Conservation (phyloP, 1,140 invertebrate genomes). For the Mamestra configurata region DNA sequence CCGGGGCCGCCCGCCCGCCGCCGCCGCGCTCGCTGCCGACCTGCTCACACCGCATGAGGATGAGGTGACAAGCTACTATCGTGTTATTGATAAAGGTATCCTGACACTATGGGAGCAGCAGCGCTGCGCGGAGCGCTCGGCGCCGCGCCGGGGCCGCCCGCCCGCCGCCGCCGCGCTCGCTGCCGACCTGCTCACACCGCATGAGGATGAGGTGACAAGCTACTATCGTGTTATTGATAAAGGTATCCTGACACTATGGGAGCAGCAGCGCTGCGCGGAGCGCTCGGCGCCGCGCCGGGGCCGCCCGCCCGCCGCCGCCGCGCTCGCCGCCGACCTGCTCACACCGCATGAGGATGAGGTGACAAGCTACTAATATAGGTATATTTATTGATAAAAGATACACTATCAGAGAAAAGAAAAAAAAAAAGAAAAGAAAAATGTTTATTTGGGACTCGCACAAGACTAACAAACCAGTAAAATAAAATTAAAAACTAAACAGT, state of each 20-base stretch:
- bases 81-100: too few relatives aligned
- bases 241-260: slow-evolving; percentile 91
- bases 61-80: slow-evolving; percentile 73
- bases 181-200: slow-evolving; percentile 89
- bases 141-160: slow-evolving; percentile 85
- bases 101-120: slow-evolving; percentile 91
- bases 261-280: slow-evolving; percentile 90
- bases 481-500: too few relatives aligned
- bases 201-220: slow-evolving; percentile 88
- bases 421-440: too few relatives aligned
- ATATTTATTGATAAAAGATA: too few relatives aligned
- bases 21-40: slow-evolving; percentile 88
- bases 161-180: slow-evolving; percentile 86
- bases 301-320: slow-evolving; percentile 78
- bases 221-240: too few relatives aligned
- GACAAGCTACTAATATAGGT: not conserved
- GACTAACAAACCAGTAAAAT: too few relatives aligned
- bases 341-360: slow-evolving; percentile 89
- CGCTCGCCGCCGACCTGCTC: slow-evolving; percentile 89
- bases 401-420: too few relatives aligned
- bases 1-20: slow-evolving; percentile 75
- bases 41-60: slow-evolving; percentile 89
- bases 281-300: slow-evolving; percentile 87
- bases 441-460: too few relatives aligned
- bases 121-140: slow-evolving; percentile 88